Evolutionary conservation across 2,797 vertebrate genomes (phyloP).

Genomic region (Periparus ater): DNA sequence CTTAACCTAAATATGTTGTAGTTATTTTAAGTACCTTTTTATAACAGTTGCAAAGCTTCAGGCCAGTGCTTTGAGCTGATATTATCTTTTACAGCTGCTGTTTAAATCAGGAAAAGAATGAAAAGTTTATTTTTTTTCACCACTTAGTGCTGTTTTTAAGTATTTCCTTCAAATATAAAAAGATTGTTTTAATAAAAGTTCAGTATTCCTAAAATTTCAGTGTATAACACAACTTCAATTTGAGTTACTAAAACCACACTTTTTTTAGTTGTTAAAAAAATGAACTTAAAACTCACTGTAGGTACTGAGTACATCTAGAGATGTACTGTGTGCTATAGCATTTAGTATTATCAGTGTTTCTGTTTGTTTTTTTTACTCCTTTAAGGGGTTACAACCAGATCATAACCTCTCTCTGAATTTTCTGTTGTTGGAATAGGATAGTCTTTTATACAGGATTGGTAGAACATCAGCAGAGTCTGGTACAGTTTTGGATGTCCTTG

Average conservation of each 20-base stretch:
- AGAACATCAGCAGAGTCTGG: background rate
- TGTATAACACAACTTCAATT: background rate
- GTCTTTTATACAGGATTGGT: background rate
- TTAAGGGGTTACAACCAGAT: background rate
- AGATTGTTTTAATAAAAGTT: background rate
- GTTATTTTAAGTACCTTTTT: slow-evolving; percentile 62
- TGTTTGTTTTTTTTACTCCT: background rate
- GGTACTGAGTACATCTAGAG: background rate
- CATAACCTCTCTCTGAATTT: background rate
- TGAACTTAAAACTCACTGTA: background rate
- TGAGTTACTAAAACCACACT: background rate
- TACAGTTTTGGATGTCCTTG: background rate
- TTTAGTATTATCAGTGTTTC: background rate
- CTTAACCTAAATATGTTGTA: slow-evolving; percentile 65
- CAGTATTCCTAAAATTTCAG: background rate
- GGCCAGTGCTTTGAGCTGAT: slow-evolving; percentile 8
- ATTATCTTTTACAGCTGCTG: background rate
- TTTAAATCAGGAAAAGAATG: background rate
- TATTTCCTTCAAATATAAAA: background rate
- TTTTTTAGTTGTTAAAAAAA: background rate
- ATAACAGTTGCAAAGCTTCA: slow-evolving; percentile 55
- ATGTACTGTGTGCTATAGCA: background rate
- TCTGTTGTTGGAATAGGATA: background rate
- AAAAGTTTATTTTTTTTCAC: background rate
- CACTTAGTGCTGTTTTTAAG: background rate